phyloP scores from a whole-genome alignment of 2,113 vertebrate genomes.

The Otocyon megalotis region DNA sequence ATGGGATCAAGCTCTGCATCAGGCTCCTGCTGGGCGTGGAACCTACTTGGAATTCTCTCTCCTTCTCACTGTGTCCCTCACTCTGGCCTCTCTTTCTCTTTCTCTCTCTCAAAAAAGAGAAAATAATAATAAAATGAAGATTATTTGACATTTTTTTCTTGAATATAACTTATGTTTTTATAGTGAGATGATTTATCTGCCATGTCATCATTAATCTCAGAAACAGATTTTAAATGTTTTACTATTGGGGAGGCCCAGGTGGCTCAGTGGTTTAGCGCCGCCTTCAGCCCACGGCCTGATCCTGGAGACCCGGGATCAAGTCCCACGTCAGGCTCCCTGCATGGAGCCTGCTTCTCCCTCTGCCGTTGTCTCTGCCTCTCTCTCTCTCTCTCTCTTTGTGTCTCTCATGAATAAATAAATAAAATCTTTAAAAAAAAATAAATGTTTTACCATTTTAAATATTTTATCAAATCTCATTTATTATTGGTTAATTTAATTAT shows the following conservation, averaged over 20 bases:
- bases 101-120: not conserved
- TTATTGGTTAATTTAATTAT: constrained; percentile 12
- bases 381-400: too few relatives aligned
- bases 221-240: constrained; percentile 12
- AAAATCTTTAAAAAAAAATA: not conserved
- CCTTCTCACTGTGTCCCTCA: too few relatives aligned
- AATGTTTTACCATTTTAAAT: not conserved
- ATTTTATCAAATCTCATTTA: not conserved
- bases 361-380: too few relatives aligned
- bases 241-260: not conserved
- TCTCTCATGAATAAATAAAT: too few relatives aligned
- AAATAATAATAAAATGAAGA: not conserved
- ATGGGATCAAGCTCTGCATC: not conserved
- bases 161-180: constrained; percentile 13
- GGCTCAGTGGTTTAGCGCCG: too few relatives aligned
- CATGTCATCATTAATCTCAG: not conserved
- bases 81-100: not conserved
- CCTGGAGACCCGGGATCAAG: too few relatives aligned
- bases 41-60: not conserved
- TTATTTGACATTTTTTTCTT: not conserved
- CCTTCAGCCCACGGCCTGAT: too few relatives aligned
- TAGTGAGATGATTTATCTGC: not conserved
- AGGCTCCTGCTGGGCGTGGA: not conserved
- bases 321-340: too few relatives aligned
- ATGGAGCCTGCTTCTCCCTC: too few relatives aligned